phyloP scores from a whole-genome alignment of 2,888 invertebrate genomes.

The Seira musarum region DNA sequence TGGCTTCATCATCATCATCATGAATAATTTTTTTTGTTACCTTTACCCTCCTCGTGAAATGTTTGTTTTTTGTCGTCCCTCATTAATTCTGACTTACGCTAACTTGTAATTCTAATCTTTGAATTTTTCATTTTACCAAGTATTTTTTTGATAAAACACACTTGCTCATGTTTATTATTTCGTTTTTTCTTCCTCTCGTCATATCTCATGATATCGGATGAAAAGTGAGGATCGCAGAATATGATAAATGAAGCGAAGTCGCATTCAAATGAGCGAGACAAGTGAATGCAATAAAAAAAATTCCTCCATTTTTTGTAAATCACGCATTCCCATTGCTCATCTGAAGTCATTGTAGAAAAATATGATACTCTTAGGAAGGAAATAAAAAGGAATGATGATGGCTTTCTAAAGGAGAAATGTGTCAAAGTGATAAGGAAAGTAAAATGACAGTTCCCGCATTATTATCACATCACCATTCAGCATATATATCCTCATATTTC shows the following conservation, averaged over 20 bases:
- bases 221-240: background rate
- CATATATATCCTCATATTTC: conserved; percentile 34
- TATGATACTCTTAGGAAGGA: conserved; percentile 19
- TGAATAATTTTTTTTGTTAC: conserved; percentile 23
- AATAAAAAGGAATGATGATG: conserved; percentile 4
- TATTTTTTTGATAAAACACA: conserved; percentile 19
- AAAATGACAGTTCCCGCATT: conserved; percentile 36
- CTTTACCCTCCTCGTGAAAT: background rate
- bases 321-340: conserved; percentile 13
- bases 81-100: conserved; percentile 57
- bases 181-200: background rate
- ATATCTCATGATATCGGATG: background rate
- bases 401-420: conserved; percentile 33
- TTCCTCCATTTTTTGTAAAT: background rate
- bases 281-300: background rate
- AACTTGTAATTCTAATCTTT: conserved; percentile 28
- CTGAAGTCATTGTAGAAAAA: conserved; percentile 16
- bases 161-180: conserved; percentile 56
- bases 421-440: conserved; percentile 33
- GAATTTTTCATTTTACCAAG: conserved; percentile 3
- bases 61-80: conserved; percentile 51
- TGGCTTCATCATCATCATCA: conserved; percentile 49
- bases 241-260: background rate
- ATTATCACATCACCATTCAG: background rate
- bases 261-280: background rate